These are phyloP conservation scores for Channallabes apus DNA, from an alignment of 2,797 vertebrate genomes.

Conservation along the genomic window DNA sequence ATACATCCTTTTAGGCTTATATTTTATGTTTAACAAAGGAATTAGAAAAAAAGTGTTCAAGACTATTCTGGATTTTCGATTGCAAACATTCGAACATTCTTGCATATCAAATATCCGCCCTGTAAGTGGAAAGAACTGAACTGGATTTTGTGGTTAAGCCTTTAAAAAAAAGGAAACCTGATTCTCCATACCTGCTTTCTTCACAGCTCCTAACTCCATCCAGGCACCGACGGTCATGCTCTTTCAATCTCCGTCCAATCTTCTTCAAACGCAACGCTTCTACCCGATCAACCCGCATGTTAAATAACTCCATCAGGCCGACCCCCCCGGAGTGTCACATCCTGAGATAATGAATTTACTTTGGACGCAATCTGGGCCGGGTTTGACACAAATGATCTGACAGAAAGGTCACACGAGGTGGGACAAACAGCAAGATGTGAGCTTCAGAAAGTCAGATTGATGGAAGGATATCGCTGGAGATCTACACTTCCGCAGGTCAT, in stretches of 20 bases:
- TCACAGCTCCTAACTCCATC: conserved; percentile 49
- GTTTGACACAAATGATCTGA: conserved; percentile 60
- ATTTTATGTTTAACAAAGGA: neutral
- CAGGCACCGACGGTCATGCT: conserved; percentile 59
- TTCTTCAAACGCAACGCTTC: conserved; percentile 62
- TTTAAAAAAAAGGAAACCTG: conserved; percentile 58
- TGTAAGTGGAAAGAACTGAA: conserved; percentile 50
- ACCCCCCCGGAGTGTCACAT: conserved; percentile 65
- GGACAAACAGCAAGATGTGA: conserved; percentile 41
- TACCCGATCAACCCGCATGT: conserved; percentile 64
- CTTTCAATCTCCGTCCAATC: conserved; percentile 67
- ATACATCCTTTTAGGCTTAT: neutral
- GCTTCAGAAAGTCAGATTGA: conserved; percentile 44
- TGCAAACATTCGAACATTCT: neutral
- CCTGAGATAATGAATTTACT: conserved; percentile 66
- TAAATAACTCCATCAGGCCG: conserved; percentile 64
- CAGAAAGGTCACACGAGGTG: conserved; percentile 28
- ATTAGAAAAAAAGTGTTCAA: neutral
- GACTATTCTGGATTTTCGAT: neutral
- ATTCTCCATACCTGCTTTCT: conserved; percentile 69
- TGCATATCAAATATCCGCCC: neutral
- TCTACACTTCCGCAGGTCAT: conserved; percentile 41
- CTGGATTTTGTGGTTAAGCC: conserved; percentile 64
- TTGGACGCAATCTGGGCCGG: conserved; percentile 61
- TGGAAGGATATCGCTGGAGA: conserved; percentile 32